Evolutionary conservation across 1,140 invertebrate genomes (phyloP).

Genomic region (Cataglyphis hispanica): DNA sequence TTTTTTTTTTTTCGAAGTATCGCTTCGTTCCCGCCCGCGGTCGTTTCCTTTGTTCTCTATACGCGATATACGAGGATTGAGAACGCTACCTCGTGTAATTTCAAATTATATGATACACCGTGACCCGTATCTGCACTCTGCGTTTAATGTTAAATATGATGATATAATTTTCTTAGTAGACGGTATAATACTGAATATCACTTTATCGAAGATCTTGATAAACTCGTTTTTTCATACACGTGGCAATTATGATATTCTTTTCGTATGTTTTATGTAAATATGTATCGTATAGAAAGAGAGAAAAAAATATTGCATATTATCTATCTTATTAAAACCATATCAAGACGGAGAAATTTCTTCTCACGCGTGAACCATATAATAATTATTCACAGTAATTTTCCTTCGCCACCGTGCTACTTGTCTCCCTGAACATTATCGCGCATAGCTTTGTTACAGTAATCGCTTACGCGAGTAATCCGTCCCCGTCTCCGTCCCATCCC

Average conservation of each 20-base stretch:
- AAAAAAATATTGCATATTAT: background rate
- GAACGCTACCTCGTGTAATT: background rate
- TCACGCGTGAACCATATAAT: slow-evolving; percentile 2
- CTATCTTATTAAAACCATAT: background rate
- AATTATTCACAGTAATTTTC: slow-evolving; percentile 62
- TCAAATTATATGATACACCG: background rate
- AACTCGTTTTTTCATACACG: slow-evolving; percentile 16
- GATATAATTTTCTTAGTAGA: slow-evolving; percentile 23
- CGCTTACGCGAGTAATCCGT: slow-evolving; percentile 10
- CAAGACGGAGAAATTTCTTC: slow-evolving; percentile 31
- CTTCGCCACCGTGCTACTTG: slow-evolving; percentile 55
- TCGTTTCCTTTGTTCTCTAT: slow-evolving; percentile 26
- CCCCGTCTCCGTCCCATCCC: slow-evolving; percentile 11
- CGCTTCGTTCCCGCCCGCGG: slow-evolving; percentile 2
- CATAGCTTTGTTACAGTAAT: slow-evolving; percentile 42
- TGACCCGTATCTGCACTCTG: slow-evolving; percentile 32
- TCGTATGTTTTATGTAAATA: background rate
- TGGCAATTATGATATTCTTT: background rate
- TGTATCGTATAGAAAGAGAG: background rate
- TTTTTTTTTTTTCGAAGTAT: background rate
- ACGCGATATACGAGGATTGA: slow-evolving; percentile 25
- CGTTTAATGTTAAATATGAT: background rate
- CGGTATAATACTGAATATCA: background rate
- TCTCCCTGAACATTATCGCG: slow-evolving; percentile 52
- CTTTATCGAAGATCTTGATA: background rate